phyloP scores from a whole-genome alignment of 2,797 vertebrate species.

The Morelia viridis region DNA sequence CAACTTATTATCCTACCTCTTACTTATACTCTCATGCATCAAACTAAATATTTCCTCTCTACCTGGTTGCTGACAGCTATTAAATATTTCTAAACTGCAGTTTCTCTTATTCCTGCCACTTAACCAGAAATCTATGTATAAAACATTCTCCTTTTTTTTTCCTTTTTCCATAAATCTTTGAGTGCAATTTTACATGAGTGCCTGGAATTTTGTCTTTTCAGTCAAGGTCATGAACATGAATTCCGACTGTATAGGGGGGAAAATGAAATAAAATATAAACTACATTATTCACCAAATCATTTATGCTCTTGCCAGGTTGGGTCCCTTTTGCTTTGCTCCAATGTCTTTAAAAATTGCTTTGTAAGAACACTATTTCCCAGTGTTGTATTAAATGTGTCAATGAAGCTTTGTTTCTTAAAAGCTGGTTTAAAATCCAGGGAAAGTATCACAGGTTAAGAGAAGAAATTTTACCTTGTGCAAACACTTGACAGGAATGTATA shows the following conservation, averaged over 20 bases:
- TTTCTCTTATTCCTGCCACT: not conserved
- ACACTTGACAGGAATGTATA: not conserved
- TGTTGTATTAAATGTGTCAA: not conserved
- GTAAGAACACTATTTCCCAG: not conserved
- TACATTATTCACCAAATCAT: not conserved
- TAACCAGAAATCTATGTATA: not conserved
- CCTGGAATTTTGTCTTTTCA: not conserved
- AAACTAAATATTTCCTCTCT: not conserved
- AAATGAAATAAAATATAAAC: slow-evolving; percentile 1
- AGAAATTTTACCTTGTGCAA: not conserved
- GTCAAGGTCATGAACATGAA: not conserved
- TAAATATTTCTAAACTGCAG: slow-evolving; percentile 20
- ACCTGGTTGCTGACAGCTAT: not conserved
- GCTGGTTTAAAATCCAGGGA: not conserved
- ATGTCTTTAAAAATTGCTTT: not conserved
- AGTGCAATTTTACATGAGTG: not conserved
- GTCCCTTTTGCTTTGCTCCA: slow-evolving; percentile 1
- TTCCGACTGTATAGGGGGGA: not conserved
- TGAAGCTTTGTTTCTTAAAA: not conserved
- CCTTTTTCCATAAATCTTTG: slow-evolving; percentile 4
- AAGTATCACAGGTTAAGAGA: not conserved
- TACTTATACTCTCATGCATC: not conserved
- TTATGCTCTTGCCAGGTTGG: not conserved
- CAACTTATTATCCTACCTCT: slow-evolving; percentile 8
- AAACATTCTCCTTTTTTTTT: not conserved